Percentiles rank a stretch among this genome's conserved stretches.
Conservation (phyloP, 2,888 invertebrate genomes). For the Amphimallon solstitiale region DNA sequence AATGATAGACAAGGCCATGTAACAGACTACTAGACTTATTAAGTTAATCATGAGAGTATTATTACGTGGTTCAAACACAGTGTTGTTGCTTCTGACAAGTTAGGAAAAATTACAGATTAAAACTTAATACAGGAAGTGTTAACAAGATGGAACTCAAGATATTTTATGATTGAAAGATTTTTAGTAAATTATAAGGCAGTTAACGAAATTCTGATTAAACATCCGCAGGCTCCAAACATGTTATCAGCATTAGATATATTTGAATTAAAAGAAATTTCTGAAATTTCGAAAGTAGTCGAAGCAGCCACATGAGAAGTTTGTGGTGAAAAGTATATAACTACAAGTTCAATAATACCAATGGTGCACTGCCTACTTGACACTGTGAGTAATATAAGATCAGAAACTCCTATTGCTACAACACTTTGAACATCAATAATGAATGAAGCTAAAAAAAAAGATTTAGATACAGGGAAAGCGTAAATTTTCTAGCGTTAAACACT, state of each 20-base stretch:
- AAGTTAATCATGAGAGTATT: too few species aligned
- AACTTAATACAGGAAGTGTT: slow-evolving; percentile 51
- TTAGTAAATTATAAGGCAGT: slow-evolving; percentile 48
- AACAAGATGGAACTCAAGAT: slow-evolving; percentile 53
- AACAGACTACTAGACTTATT: too few species aligned
- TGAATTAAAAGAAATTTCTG: slow-evolving; percentile 47
- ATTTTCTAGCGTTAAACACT: neutral
- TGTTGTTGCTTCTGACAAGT: neutral
- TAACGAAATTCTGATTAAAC: slow-evolving; percentile 50
- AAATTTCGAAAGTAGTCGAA: slow-evolving; percentile 52
- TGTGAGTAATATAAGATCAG: neutral
- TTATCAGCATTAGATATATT: slow-evolving; percentile 49
- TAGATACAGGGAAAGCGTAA: neutral
- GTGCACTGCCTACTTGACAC: neutral
- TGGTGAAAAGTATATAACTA: slow-evolving; percentile 52
- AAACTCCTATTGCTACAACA: neutral
- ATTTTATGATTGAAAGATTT: slow-evolving; percentile 53
- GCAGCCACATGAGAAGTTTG: slow-evolving; percentile 55
- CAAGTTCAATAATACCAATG: slow-evolving; percentile 36
- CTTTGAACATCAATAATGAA: neutral
- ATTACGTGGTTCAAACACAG: neutral
- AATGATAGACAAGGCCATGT: too few species aligned
- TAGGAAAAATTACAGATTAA: neutral
- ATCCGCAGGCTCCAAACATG: slow-evolving; percentile 53
- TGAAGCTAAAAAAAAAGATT: neutral